These are phyloP conservation scores for Drosophila nr. medialis DNA, from an alignment of 2,888 invertebrate species.

Conservation along the genomic window DNA sequence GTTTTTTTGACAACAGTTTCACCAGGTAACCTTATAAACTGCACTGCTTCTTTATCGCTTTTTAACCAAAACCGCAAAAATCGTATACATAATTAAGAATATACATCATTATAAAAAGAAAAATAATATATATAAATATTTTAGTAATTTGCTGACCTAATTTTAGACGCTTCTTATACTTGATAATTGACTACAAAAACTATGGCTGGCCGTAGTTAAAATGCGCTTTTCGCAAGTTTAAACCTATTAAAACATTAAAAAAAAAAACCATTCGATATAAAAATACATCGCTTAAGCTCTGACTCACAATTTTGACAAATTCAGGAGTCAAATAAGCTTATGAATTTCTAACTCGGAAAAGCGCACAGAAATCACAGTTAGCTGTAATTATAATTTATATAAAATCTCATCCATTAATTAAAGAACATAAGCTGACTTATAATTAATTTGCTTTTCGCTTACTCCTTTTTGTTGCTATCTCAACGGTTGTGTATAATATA, in stretches of 20 bases:
- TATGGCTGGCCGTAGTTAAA: slow-evolving; percentile 28
- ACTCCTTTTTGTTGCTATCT: slow-evolving; percentile 45
- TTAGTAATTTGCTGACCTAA: slow-evolving; percentile 53
- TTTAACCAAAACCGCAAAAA: slow-evolving; percentile 59
- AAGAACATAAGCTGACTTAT: slow-evolving; percentile 65
- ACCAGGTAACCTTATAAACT: slow-evolving; percentile 87
- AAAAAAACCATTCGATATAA: not conserved
- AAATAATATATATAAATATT: slow-evolving; percentile 16
- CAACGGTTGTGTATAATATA: slow-evolving; percentile 44
- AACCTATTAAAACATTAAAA: not conserved
- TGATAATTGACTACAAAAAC: not conserved
- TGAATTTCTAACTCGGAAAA: slow-evolving; percentile 26
- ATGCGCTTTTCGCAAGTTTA: slow-evolving; percentile 24
- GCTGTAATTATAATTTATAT: slow-evolving; percentile 61
- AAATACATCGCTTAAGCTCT: not conserved
- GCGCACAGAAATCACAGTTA: slow-evolving; percentile 47
- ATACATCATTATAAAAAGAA: slow-evolving; percentile 6
- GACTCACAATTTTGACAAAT: not conserved
- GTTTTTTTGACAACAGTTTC: slow-evolving; percentile 87
- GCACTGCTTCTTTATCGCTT: slow-evolving; percentile 86
- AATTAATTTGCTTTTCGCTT: slow-evolving; percentile 63
- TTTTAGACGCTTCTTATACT: slow-evolving; percentile 45
- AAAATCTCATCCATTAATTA: slow-evolving; percentile 48
- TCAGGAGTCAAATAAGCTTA: not conserved
- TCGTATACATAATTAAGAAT: slow-evolving; percentile 42